These are phyloP conservation scores for Aproaerema taeniolella DNA, from an alignment of 2,888 invertebrate genomes.

Conservation along the genomic window DNA sequence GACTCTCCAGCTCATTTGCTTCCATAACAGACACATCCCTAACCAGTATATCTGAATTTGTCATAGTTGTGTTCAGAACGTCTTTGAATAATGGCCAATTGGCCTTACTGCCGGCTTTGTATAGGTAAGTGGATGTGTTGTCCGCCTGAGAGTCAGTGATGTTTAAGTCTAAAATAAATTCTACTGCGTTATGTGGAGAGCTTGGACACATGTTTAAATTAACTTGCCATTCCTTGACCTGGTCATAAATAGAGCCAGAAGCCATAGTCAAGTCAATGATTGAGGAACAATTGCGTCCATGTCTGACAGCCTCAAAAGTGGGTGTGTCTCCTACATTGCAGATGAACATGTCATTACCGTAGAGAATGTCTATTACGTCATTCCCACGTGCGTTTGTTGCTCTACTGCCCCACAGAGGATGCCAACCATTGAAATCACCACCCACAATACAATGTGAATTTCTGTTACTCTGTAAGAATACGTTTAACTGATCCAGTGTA, in stretches of 20 bases:
- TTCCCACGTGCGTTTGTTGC: constrained; percentile 8
- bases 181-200: constrained; percentile 18
- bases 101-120: not conserved
- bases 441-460: constrained; percentile 10
- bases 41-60: not conserved
- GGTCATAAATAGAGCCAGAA: not conserved
- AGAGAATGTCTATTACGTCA: constrained; percentile 6
- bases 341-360: constrained; percentile 2
- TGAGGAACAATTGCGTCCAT: constrained; percentile 7
- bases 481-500: constrained; percentile 8
- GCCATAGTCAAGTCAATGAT: constrained; percentile 17
- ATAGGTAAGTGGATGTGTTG: not conserved
- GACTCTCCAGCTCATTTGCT: not conserved
- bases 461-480: constrained; percentile 1
- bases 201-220: constrained; percentile 11
- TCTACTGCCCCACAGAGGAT: constrained; percentile 15
- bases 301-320: constrained; percentile 19
- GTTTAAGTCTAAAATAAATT: constrained; percentile 1
- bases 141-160: no score
- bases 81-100: not conserved
- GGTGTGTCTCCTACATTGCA: constrained; percentile 17
- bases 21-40: not conserved
- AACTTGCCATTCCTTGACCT: constrained; percentile 13
- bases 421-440: constrained; percentile 21
- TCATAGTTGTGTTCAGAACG: not conserved